phyloP scores from a whole-genome alignment of 2,113 vertebrate genomes.

The Crotalus helleri region DNA sequence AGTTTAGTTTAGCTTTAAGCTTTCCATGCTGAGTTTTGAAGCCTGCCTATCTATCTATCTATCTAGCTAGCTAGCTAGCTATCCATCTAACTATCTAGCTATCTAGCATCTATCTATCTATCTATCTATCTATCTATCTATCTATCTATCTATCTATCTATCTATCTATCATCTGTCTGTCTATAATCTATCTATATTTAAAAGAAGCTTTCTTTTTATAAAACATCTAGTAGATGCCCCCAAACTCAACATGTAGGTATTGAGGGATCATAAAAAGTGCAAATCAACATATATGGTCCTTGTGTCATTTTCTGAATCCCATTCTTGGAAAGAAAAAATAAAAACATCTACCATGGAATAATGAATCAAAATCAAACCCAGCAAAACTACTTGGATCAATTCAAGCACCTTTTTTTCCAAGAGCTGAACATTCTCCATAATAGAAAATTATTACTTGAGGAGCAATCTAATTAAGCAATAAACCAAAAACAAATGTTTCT shows the following conservation, averaged over 20 bases:
- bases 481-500: constrained; percentile 40
- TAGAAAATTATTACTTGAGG: constrained; percentile 38
- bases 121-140: too few relatives aligned
- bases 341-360: neutral
- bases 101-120: too few relatives aligned
- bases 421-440: constrained; percentile 1
- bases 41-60: too few relatives aligned
- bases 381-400: neutral
- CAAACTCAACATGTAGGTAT: neutral
- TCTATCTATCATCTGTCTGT: too few relatives aligned
- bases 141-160: too few relatives aligned
- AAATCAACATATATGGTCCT: neutral
- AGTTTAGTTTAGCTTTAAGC: neutral
- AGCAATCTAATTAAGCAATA: constrained; percentile 50
- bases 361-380: neutral
- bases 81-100: too few relatives aligned
- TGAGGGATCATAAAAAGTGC: neutral
- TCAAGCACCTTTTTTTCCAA: constrained; percentile 15
- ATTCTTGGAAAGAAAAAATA: neutral
- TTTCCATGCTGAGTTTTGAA: neutral
- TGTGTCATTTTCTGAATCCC: neutral
- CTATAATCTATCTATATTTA: neutral
- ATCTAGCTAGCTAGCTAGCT: too few relatives aligned
- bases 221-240: neutral
- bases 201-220: neutral